Conservation (phyloP, 2,797 vertebrate genomes). For the Hyperoplus lanceolatus region DNA sequence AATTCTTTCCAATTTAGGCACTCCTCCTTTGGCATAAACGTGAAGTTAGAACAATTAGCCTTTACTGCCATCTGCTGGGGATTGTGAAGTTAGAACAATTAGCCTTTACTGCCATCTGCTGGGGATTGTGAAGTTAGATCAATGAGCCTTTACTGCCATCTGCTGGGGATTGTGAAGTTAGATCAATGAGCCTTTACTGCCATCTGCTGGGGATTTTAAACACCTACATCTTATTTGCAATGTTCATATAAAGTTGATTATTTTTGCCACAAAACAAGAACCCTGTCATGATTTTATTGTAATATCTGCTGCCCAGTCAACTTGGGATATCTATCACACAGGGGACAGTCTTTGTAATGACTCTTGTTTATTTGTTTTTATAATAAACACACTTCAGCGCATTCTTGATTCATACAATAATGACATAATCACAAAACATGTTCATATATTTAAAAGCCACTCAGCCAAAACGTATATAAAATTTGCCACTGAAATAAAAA, state of each 20-base stretch:
- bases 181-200: slow-evolving; percentile 37
- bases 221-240: not conserved
- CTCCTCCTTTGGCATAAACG: not conserved
- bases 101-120: slow-evolving; percentile 65
- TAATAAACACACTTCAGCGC: not conserved
- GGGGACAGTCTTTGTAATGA: not conserved
- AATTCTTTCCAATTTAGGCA: not conserved
- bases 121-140: slow-evolving; percentile 39
- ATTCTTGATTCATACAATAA: not conserved
- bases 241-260: not conserved
- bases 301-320: not conserved
- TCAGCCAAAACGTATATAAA: not conserved
- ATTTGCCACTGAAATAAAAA: not conserved
- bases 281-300: not conserved
- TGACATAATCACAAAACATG: slow-evolving; percentile 1
- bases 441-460: not conserved
- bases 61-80: slow-evolving; percentile 69
- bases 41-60: slow-evolving; percentile 4
- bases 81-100: slow-evolving; percentile 14
- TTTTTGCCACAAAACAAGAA: not conserved
- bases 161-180: slow-evolving; percentile 51
- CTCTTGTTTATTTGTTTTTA: slow-evolving; percentile 13
- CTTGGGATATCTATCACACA: not conserved
- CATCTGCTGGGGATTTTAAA: slow-evolving; percentile 64
- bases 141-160: slow-evolving; percentile 56